Base-by-base conservation (phyloP, 1,140 invertebrate genomes). In the Camponotus floridanus region DNA sequence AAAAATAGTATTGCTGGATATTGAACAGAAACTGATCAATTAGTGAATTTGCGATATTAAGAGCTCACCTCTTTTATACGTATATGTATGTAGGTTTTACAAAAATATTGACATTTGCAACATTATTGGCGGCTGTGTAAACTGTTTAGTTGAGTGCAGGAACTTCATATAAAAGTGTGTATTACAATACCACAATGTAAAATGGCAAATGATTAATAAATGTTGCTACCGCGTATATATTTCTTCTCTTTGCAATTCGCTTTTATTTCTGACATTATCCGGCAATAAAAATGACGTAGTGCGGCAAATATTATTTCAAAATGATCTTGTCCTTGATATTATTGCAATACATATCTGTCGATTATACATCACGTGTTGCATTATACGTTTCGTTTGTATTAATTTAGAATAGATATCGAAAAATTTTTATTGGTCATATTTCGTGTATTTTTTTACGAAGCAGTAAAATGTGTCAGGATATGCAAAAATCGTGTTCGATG, bases 261-360 rank as follows among this genome's bases (percentile, higher is more conserved):
- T 76, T 68, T 55, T 55, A 70, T 55, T 80, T 70, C 8, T 21
- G 42, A 36, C 18, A 55, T 51, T 39, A 45, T 51, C 8, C 13
- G 33, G n/a, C 8, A 55, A 70, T 70, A 68, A 80, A 68, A 42
- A 39, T 80, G 62, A 78, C 36, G 5, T 70, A 68, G 33, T 68
- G n/a, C 4, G 4, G 9, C 33, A 67, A 39, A 36, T 36, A 76
- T 80, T 70, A 21, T 39, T 51, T 31, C 11, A 18, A 42, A n/a
- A 48, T n/a, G 9, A 80, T 51, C 11, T 51, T 3, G n/a, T 2
- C n/a, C 26, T 70, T 80, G 64, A 18, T 55, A 9, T 67, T 51
- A 55, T 65, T 68, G 39, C 8, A 15, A 51, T 55, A 39, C 11
- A 39, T 67, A 36, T 18, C 13, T 21, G 1, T 5, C 3, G 3